Conservation (phyloP, 2,113 vertebrate genomes). For the Crotalus helleri region DNA sequence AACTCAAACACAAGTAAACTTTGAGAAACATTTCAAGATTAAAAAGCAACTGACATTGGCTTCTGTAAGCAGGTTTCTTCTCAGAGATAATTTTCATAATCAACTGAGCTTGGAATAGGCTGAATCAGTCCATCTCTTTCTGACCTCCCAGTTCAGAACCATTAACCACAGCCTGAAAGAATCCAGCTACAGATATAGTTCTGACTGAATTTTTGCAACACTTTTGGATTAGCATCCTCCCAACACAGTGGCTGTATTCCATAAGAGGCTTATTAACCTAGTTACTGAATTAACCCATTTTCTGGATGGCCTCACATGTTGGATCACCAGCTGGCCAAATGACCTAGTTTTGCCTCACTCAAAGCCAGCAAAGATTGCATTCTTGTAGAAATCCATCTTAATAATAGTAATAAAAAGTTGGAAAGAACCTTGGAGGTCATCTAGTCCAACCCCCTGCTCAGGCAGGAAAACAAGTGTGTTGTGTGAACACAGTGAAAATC, state of each 20-base stretch:
- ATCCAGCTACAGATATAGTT: neutral
- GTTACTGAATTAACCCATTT: neutral
- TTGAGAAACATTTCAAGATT: neutral
- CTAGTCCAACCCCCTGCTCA: no score
- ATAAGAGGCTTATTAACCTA: neutral
- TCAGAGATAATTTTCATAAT: no score
- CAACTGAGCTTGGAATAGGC: no score
- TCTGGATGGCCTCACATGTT: neutral
- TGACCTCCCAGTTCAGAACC: neutral
- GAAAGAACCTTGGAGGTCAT: no score
- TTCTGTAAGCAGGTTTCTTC: neutral
- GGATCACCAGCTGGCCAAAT: neutral
- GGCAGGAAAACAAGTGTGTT: neutral
- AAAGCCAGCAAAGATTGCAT: neutral
- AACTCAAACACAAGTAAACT: accelerated
- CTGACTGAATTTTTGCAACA: neutral
- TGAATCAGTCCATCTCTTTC: neutral
- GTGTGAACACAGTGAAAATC: neutral
- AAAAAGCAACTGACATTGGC: neutral
- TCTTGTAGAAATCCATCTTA: neutral
- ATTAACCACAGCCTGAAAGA: neutral
- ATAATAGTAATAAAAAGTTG: no score
- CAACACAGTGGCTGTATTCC: neutral
- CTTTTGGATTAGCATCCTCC: neutral
- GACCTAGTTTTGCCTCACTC: neutral